These are phyloP conservation scores for Onychorhynchus coronatus DNA, from an alignment of 2,113 vertebrate genomes.

Conservation along the genomic window DNA sequence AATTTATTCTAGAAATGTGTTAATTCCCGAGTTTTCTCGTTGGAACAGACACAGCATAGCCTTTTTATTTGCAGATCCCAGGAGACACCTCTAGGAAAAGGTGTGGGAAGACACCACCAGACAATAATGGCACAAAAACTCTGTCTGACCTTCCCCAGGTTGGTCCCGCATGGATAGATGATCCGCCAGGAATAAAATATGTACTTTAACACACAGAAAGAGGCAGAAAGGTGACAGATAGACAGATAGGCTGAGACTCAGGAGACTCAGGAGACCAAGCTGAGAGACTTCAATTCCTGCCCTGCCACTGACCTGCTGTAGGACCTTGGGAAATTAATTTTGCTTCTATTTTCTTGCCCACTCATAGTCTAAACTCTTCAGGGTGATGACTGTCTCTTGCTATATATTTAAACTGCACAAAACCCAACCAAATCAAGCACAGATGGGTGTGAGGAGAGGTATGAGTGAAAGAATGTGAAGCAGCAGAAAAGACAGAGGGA, in stretches of 20 bases:
- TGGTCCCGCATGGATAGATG: neutral
- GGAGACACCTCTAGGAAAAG: neutral
- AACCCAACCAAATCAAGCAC: no score
- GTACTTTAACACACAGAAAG: neutral
- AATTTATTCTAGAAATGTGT: neutral
- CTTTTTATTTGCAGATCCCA: neutral
- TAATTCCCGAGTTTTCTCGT: neutral
- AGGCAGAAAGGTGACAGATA: neutral
- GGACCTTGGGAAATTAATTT: neutral
- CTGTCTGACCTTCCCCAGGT: neutral
- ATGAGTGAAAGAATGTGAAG: neutral
- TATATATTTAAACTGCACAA: neutral
- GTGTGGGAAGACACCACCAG: neutral
- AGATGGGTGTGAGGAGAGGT: neutral
- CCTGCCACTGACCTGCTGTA: neutral
- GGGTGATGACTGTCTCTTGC: neutral
- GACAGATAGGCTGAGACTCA: neutral
- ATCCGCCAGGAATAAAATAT: neutral
- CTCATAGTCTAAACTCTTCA: neutral
- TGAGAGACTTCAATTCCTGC: neutral
- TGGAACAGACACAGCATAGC: neutral
- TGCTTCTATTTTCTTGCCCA: neutral
- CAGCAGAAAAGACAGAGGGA: neutral
- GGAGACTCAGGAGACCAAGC: neutral
- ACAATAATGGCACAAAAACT: neutral